These are phyloP conservation scores for Cotesia chilonis DNA, from an alignment of 1,140 invertebrate genomes.

Conservation along the genomic window DNA sequence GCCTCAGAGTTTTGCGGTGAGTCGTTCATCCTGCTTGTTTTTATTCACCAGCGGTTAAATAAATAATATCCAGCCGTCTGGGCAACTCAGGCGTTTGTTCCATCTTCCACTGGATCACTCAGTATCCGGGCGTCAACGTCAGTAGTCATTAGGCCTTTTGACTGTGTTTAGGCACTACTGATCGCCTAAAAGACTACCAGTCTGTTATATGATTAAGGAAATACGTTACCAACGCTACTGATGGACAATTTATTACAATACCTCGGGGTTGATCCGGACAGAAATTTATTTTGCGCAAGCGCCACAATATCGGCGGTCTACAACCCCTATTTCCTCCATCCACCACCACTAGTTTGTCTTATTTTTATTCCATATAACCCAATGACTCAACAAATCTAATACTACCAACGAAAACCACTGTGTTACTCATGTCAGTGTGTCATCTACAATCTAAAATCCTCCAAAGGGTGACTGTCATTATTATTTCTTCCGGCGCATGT, in stretches of 20 bases:
- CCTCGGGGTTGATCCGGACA: constrained; percentile 37
- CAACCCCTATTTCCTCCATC: constrained; percentile 18
- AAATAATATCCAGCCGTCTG: background rate
- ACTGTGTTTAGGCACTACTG: background rate
- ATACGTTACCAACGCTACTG: constrained; percentile 12
- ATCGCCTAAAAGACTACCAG: background rate
- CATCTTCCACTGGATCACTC: background rate
- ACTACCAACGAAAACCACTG: background rate
- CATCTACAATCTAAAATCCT: constrained; percentile 27
- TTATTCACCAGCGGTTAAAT: background rate
- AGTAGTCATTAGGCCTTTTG: constrained; percentile 1
- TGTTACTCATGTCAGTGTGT: background rate
- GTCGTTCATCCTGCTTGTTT: constrained; percentile 47
- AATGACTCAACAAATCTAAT: too few species aligned
- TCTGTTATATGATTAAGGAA: background rate
- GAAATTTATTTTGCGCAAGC: constrained; percentile 47
- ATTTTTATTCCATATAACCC: too few species aligned
- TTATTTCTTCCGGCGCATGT: constrained; percentile 17
- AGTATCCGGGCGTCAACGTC: background rate
- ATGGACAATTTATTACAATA: constrained; percentile 11
- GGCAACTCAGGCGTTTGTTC: background rate
- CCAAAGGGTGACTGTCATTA: constrained; percentile 11
- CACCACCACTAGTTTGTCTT: too few species aligned
- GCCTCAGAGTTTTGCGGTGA: constrained; percentile 53
- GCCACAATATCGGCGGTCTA: constrained; percentile 57